phyloP scores from a whole-genome alignment of 2,888 invertebrate species.

The Dioctria rufipes region DNA sequence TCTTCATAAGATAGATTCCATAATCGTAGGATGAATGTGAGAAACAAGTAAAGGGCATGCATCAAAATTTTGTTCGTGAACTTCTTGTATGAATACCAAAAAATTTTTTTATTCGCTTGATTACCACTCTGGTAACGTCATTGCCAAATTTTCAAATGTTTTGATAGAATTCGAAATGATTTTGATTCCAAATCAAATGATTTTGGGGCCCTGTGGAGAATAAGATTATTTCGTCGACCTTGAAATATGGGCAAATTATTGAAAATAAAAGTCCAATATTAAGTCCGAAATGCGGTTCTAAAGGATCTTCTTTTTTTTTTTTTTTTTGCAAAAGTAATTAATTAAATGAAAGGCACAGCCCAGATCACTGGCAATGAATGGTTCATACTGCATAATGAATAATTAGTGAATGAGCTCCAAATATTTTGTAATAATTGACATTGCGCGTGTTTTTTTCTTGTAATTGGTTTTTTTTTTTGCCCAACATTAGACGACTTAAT shows the following conservation, averaged over 20 bases:
- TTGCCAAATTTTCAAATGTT: not conserved
- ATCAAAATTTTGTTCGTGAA: not conserved
- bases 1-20: not conserved
- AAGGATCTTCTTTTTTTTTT: too few species aligned
- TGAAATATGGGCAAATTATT: not conserved
- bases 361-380: not conserved
- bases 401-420: not conserved
- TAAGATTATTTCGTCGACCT: not conserved
- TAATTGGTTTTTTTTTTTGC: not conserved
- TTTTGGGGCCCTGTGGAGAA: slow-evolving; percentile 2
- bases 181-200: not conserved
- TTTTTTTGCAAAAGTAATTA: not conserved
- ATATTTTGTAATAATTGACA: not conserved
- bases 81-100: not conserved
- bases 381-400: not conserved
- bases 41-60: slow-evolving; percentile 31
- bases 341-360: not conserved
- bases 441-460: too few species aligned
- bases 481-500: slow-evolving; percentile 7
- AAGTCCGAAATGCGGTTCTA: not conserved
- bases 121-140: not conserved
- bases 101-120: not conserved
- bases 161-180: slow-evolving; percentile 15
- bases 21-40: not conserved
- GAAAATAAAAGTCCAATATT: not conserved